Percentiles rank a stretch among this genome's conserved stretches.
These are phyloP conservation scores for Epinotia ramella DNA, from an alignment of 2,888 invertebrate species.

Conservation along the genomic window DNA sequence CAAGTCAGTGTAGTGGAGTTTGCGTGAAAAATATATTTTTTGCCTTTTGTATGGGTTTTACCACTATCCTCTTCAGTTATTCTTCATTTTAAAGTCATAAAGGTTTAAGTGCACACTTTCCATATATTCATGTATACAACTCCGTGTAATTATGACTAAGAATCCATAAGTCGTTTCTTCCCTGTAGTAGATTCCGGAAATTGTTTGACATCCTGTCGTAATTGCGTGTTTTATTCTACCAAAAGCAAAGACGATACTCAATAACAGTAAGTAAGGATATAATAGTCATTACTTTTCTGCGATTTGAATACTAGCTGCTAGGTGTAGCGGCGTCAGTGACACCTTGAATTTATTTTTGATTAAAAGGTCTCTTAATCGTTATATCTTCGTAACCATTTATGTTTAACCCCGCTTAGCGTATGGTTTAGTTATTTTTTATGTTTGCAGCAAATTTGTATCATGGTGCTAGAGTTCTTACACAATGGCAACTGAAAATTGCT, in stretches of 20 bases:
- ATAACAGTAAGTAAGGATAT: slow-evolving; percentile 24
- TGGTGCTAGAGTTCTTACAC: slow-evolving; percentile 68
- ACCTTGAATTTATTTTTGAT: slow-evolving; percentile 39
- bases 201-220: slow-evolving; percentile 37
- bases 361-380: slow-evolving; percentile 15
- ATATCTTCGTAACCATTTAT: background rate
- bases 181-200: slow-evolving; percentile 35
- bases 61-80: slow-evolving; percentile 7
- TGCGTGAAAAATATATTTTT: slow-evolving; percentile 40
- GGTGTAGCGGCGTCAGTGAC: background rate
- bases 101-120: background rate
- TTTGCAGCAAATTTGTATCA: slow-evolving; percentile 59
- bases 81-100: background rate
- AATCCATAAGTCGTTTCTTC: slow-evolving; percentile 17
- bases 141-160: slow-evolving; percentile 15
- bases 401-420: background rate
- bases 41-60: slow-evolving; percentile 8
- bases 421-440: slow-evolving; percentile 24
- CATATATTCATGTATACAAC: background rate
- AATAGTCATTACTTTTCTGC: background rate
- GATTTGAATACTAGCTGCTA: background rate
- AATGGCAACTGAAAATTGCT: slow-evolving; percentile 86
- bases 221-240: slow-evolving; percentile 32
- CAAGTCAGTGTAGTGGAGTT: slow-evolving; percentile 56
- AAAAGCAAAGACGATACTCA: slow-evolving; percentile 9